These are phyloP conservation scores for Ptychochromis oligacanthus DNA, from an alignment of 2,113 vertebrate species.

Conservation along the genomic window DNA sequence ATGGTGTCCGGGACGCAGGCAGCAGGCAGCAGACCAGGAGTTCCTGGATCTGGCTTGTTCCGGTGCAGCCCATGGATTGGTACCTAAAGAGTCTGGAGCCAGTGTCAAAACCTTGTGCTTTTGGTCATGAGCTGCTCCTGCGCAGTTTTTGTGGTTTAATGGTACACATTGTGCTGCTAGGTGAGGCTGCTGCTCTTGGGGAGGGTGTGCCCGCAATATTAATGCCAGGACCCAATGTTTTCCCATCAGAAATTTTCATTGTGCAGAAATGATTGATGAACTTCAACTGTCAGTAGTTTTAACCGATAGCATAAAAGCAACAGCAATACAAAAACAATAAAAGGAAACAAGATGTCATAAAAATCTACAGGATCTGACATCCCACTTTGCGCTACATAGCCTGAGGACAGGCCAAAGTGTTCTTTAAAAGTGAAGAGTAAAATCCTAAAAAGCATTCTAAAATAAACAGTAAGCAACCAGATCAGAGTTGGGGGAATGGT, in stretches of 20 bases:
- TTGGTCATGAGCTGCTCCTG: neutral
- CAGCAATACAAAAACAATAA: too few species aligned
- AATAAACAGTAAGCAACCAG: neutral
- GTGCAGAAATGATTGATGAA: too few species aligned
- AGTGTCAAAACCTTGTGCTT: neutral
- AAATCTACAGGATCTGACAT: neutral
- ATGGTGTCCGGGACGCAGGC: neutral
- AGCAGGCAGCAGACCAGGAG: neutral
- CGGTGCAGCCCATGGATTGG: neutral
- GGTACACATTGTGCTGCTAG: neutral
- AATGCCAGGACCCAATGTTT: neutral
- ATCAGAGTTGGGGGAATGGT: neutral
- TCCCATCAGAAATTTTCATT: neutral
- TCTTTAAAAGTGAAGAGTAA: neutral
- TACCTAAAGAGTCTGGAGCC: neutral
- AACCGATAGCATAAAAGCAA: too few species aligned
- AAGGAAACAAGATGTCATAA: too few species aligned
- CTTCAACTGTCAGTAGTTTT: too few species aligned
- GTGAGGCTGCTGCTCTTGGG: neutral
- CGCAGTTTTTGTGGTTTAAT: neutral
- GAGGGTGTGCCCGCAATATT: neutral
- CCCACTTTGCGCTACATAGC: neutral
- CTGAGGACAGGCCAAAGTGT: rapidly evolving
- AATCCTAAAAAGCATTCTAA: neutral
- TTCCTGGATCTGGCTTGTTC: neutral